Conservation (phyloP, 2,113 vertebrate species). For the Semnornis frantzii region DNA sequence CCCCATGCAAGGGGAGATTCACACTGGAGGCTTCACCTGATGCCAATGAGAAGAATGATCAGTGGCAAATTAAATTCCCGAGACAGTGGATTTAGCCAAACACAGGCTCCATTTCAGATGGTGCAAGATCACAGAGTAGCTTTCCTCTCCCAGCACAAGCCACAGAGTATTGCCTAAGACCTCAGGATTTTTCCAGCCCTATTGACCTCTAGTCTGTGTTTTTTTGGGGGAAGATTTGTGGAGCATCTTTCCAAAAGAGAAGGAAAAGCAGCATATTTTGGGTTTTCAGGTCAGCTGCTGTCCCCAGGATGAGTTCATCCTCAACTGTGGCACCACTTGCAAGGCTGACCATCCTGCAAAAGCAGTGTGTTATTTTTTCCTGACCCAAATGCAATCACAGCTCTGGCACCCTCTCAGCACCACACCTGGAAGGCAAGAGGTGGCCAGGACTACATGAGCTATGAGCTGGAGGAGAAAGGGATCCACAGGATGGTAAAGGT, state of each 20-base stretch:
- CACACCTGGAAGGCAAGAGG: background rate
- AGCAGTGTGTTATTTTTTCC: background rate
- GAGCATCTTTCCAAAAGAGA: background rate
- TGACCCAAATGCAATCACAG: accelerated
- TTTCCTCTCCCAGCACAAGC: background rate
- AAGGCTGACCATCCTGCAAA: background rate
- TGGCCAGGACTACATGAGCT: accelerated
- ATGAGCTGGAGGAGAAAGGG: background rate
- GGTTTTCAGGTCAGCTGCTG: background rate
- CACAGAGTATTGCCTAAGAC: accelerated
- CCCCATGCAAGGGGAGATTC: background rate
- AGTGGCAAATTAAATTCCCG: background rate
- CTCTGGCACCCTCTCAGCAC: background rate
- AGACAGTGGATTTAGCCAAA: background rate
- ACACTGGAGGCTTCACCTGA: accelerated
- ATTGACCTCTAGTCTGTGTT: background rate
- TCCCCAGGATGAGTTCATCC: background rate
- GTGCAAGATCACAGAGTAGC: background rate
- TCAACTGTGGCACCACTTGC: background rate
- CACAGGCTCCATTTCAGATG: background rate
- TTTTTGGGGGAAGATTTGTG: background rate
- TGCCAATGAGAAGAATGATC: background rate
- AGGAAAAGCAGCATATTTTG: background rate
- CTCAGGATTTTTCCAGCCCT: background rate
- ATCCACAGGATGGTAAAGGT: background rate